Conservation (phyloP, 2,888 invertebrate species). For the Omphaloscelis lunosa region DNA sequence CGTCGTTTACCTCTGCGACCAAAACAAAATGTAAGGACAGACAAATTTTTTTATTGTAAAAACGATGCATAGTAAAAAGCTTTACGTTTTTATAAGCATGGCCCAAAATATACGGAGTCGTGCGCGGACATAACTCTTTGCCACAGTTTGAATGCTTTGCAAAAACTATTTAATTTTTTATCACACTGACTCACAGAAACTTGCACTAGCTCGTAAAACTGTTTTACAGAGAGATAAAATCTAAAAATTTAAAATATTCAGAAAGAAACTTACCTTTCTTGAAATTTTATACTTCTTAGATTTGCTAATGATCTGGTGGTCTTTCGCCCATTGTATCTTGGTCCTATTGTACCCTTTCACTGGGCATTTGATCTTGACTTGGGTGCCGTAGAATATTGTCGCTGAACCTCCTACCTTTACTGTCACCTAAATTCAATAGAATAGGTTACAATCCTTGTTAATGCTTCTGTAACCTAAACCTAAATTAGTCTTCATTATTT, state of each 20-base stretch:
- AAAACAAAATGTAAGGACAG: no score
- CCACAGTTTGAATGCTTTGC: conserved; percentile 25
- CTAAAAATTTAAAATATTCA: conserved; percentile 18
- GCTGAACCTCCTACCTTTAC: conserved; percentile 97
- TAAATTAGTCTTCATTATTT: background rate
- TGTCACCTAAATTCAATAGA: conserved; percentile 89
- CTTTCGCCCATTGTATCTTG: conserved; percentile 97
- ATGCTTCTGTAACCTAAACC: background rate
- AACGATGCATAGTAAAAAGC: background rate
- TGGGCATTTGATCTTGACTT: conserved; percentile 98
- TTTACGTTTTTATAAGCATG: background rate
- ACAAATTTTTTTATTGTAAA: no score
- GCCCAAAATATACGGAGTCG: background rate
- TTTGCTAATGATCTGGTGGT: conserved; percentile 94
- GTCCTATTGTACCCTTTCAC: conserved; percentile 96
- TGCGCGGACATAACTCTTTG: background rate
- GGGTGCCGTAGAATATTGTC: conserved; percentile 97
- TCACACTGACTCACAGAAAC: conserved; percentile 14
- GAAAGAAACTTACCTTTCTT: conserved; percentile 91
- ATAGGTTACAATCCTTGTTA: background rate
- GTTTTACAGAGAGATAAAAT: conserved; percentile 6
- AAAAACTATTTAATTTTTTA: conserved; percentile 31
- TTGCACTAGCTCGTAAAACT: conserved; percentile 21
- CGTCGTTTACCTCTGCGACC: no score
- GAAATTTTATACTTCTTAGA: conserved; percentile 96